Base-by-base conservation (phyloP, 2,797 vertebrate genomes). In the Triplophysa bombifrons region DNA sequence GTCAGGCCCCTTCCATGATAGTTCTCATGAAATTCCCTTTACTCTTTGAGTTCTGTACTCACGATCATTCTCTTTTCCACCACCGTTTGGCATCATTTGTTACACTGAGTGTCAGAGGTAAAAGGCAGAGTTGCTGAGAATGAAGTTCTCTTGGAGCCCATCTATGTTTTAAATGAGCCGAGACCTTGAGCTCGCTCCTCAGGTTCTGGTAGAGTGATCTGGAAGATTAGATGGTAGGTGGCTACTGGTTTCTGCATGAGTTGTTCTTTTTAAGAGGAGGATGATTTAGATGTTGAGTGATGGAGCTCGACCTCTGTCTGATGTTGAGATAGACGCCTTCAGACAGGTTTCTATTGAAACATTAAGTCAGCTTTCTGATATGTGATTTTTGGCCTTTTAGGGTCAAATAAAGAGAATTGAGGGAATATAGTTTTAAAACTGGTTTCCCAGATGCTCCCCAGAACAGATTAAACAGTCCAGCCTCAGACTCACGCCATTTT, bases 1-100 rank as follows among this genome's bases (percentile, higher is more conserved):
- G 74, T 80, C 82, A 78, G 78, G 51, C 65, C 65, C 65, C 50
- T 72, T 84, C 68, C 67, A 76, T 61, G 58, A 61, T 25, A 48
- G 56, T 67, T 78, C 78, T 67, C 67, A 46, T 79, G 72, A 74
- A 63, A 84, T 80, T 80, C 84, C 80, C 70, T 67, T 83, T 63
- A 70, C 79, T 77, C 65, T 83, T 83, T 71, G 60, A 71, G 73
- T 41, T 66, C 69, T 83, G 76, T 41, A 80, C 65, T 76, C 50
- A 55, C 58, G 38, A 46, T 76, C 64, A 61, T 66, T 27, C 5
- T 51, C 56, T 61, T 76, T 70, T 46, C 50, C 53, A 50, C 19
- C 27, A 50, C 44, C 16, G 41, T 51, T 64, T 64, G 48, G n/a
- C 46, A 11, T 41, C 2, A 53, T 53, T 53, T 44, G 8, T 61